Base-by-base conservation (phyloP, 1,140 invertebrate species). In the Drosophila ficusphila region DNA sequence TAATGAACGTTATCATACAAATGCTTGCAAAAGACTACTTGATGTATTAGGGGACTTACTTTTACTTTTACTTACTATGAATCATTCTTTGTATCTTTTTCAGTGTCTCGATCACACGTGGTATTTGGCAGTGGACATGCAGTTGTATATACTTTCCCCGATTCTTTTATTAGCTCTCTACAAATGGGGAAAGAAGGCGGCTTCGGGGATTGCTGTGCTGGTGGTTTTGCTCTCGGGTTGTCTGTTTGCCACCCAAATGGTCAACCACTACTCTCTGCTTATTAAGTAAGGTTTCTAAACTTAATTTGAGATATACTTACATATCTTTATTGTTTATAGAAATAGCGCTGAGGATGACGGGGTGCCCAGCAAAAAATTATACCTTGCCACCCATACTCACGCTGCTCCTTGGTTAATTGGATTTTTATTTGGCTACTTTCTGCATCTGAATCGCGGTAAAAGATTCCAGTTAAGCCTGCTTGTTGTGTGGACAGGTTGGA, bases 81-180 rank as follows among this genome's bases (percentile, higher is more conserved):
- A n/a, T n/a, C n/a, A n/a, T n/a, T n/a, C n/a, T n/a, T n/a, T n/a
- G n/a, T 16, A 19, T 36, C 21, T 27, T 92, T 93, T 51, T 91
- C 18, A 97, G 96, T 97, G 97, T 79, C 96, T 97, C 94, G 95
- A 95, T 62, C 96, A 96, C 93, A 94, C 96, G 0, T 98, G 97
- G 97, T 98, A 97, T 79, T 92, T 98, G 48, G 95, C 96, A 0
- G 96, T 96, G 48, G 96, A 97, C 83, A 96, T 96, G 68, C 96
- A 97, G 90, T 93, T 97, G 36, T 97, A 96, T 89, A 92, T 96
- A 46, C 83, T 97, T 6, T 94, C 95, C 2, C 95, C 96, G 0
- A 90, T 96, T 14, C 93, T 97, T 44, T 93, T 96, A 51, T 94
- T 94, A 76, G 92, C 93, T 8, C 79, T 95, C n/a, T 94, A 94